A percentile compares a stretch with the other conserved stretches of the same genome.
These are phyloP conservation scores for Leptestheria dahalacensis DNA, from an alignment of 1,140 invertebrate genomes.

Conservation along the genomic window DNA sequence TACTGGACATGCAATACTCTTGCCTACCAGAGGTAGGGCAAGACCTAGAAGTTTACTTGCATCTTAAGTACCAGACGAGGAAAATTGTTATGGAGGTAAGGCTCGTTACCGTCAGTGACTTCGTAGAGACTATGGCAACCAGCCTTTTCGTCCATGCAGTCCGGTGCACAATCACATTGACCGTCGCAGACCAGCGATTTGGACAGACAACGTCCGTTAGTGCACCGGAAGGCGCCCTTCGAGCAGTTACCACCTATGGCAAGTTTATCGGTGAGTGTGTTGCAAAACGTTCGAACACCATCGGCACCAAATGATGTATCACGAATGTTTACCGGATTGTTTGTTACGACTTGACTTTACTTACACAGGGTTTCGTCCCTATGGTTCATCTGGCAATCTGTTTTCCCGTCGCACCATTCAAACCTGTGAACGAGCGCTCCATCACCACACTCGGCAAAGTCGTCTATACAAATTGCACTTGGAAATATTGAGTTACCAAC, in stretches of 20 bases:
- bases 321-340: not conserved
- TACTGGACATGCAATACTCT: not conserved
- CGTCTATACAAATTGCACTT: not conserved
- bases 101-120: not conserved
- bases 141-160: conserved; percentile 21
- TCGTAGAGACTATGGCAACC: not conserved
- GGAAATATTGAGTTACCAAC: not conserved
- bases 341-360: conserved; percentile 14
- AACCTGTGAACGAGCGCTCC: not conserved
- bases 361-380: conserved; percentile 34
- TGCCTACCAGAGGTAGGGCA: not conserved
- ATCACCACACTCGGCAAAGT: not conserved
- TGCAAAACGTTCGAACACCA: not conserved
- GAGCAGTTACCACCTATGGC: not conserved
- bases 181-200: conserved; percentile 27
- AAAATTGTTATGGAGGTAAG: not conserved
- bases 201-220: conserved; percentile 26
- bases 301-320: not conserved
- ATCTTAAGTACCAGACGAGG: not conserved
- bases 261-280: not conserved
- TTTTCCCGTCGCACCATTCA: conserved; percentile 21
- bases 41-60: not conserved
- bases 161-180: conserved; percentile 29
- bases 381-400: conserved; percentile 32
- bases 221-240: conserved; percentile 16